phyloP scores from a whole-genome alignment of 2,797 vertebrate genomes.

The Syncerus caffer region DNA sequence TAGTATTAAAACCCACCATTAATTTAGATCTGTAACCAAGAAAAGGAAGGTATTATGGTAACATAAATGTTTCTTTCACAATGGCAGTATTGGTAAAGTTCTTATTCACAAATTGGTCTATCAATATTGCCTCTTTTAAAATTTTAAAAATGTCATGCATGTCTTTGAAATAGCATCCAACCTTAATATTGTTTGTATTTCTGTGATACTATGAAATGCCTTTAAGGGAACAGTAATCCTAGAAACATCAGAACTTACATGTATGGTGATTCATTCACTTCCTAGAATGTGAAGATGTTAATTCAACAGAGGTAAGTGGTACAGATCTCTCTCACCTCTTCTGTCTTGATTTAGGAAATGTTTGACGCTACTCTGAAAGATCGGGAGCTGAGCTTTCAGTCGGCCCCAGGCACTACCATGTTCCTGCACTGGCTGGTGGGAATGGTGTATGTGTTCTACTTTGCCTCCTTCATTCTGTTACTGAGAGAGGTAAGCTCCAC shows the following conservation, averaged over 20 bases:
- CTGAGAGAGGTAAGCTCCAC: conserved; percentile 89
- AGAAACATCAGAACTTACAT: background rate
- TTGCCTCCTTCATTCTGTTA: conserved; percentile 96
- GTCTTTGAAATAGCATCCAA: background rate
- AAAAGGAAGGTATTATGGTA: background rate
- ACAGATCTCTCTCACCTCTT: background rate
- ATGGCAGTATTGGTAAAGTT: background rate
- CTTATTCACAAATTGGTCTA: background rate
- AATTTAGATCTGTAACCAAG: background rate
- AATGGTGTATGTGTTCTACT: conserved; percentile 99
- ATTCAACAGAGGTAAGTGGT: background rate
- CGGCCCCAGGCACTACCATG: conserved; percentile 96
- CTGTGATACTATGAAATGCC: background rate
- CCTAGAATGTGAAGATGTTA: background rate
- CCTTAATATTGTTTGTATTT: background rate
- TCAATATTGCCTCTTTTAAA: background rate
- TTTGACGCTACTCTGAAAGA: conserved; percentile 97
- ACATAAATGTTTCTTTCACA: background rate
- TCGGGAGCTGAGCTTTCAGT: conserved; percentile 94
- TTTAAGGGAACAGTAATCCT: background rate
- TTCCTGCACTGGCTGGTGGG: conserved; percentile 98
- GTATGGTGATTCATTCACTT: background rate
- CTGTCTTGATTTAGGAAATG: conserved; percentile 89
- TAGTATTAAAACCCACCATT: background rate
- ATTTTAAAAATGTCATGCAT: background rate